Evolutionary conservation across 2,113 vertebrate genomes (phyloP), one percentile per base, ranked within the genome.

Genomic region (Pithys albifrons): DNA sequence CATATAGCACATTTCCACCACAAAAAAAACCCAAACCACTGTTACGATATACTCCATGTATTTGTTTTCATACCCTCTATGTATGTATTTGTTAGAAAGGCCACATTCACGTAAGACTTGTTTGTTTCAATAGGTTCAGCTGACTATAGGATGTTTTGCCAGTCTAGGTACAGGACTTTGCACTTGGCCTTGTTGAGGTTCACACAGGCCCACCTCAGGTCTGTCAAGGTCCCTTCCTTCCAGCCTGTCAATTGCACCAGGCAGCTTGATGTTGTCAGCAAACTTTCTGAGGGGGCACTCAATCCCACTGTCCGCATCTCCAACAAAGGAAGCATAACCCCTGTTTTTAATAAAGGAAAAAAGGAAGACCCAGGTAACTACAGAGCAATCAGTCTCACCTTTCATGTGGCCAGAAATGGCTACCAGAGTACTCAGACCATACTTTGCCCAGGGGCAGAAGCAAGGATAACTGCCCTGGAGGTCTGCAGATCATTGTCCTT

Each of bases 241-340:
- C 57, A 64, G 57, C 0, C 0, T 41, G 75, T 31, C 0, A 1
- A 20, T 29, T 20, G 57, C 49, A 41, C 3, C n/a, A 65, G 66
- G 19, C n/a, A 64, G 51, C n/a, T 25, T 48, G 57, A 35, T 41
- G n/a, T 35, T 71, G n/a, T n/a, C 74, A 79, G 28, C 65, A 64
- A 0, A 43, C 33, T 24, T 55, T 49, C 48, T 49, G 48, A 49
- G 48, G 48, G 48, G 48, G 10, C 22, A 49, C 48, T 49, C 48
- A 49, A 49, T 31, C 35, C 58, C 43, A 27, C 24, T 22, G 29
- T 4, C 51, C 20, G 3, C 14, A 9, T 25, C 13, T 49, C 49
- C 58, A 72, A 5, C n/a, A 35, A 11, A 6, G 35, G 35, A 61
- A 37, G 23, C 23, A 61, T 37, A 37, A 61, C 24, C 15, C 31